Evolutionary conservation across 2,888 invertebrate genomes (phyloP), one percentile per base, ranked within the genome.

Genomic region (Hemaris fuciformis): DNA sequence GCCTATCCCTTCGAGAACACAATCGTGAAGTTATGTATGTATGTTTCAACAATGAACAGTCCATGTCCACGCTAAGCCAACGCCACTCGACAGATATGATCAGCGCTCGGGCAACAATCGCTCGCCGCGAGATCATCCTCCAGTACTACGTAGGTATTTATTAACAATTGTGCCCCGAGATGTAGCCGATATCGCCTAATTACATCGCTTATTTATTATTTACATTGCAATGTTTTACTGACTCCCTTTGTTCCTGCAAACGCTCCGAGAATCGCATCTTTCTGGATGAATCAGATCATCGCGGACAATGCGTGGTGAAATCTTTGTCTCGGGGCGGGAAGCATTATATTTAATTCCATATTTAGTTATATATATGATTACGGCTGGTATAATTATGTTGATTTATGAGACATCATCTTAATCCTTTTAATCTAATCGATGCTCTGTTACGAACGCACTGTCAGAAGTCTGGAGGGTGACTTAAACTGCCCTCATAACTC

Each of bases 151-250:
- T 83, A 81, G 79, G 84, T 85, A 87, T 87, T 85, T 87, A 87
- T 87, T 87, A 85, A 88, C 86, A 85, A 87, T 86, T 84, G 87
- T 83, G 73, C 78, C 74, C 71, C 67, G 73, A 74, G 84, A 85
- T 84, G 70, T 72, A 68, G 63, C n/a, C 66, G 86, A 87, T 86
- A 87, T 67, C 76, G 73, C 72, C 83, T 87, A 87, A 88, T 86
- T 87, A 86, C 77, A 63, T 42, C 23, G 57, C 74, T 79, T 79
- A 80, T 79, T 79, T 81, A 81, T 80, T 69, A 71, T 70, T 63
- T 58, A 41, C 53, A 18, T 31, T 53, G 38, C 38, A 8, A 22
- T 45, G 46, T 31, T 27, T 53, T 48, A 48, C 25, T 27, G 20
- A 10, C 22, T 27, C 18, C 53, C 31, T 31, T 53, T 53, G 53